Evolutionary conservation across 2,113 vertebrate species (phyloP), one percentile per base, ranked within the genome.

Genomic region (Elephas maximus): DNA sequence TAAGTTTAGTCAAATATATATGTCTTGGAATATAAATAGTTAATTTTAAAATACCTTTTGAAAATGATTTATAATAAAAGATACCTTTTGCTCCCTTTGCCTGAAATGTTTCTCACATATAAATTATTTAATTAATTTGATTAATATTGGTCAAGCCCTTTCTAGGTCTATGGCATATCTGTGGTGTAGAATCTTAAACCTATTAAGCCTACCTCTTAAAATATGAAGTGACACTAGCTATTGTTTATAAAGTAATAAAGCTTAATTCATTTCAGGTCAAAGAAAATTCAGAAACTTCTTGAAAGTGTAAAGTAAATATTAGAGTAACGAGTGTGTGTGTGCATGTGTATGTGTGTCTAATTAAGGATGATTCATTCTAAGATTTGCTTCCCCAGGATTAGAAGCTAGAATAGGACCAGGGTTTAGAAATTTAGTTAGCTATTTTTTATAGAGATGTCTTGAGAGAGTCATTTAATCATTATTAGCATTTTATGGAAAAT

Each of bases 81-180:
- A 88, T 21, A 84, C 2, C 6, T 95, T 84, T 81, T 96, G 48
- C 10, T 71, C 23, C 89, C 20, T 80, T 2, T 91, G 8, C 48
- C 53, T 96, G 33, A 96, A 62, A 80, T 81, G 21, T 48, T 95
- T 94, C 12, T 8, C 8, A 86, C 3, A 93, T 80, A 51, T 37
- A 73, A 88, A 97, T 89, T 93, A 96, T 89, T 92, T 96, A 88
- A 94, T 67, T 65, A 69, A 82, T 73, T 63, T 86, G 41, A 57
- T 86, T 74, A 18, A 74, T 88, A 84, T 76, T 90, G 53, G 84
- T 12, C 3, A 84, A n/a, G 7, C 9, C 84, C 9, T 97, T 82
- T 62, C 0, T 63, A 79, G 30, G 80, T 73, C 33, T 63, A 89
- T 82, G 33, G 11, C 2, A 41, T 83, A 87, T 86, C 20, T 60